A percentile compares a stretch with the other conserved stretches of the same genome.
Conservation (phyloP, 2,888 invertebrate genomes). For the Xanthia icteritia region DNA sequence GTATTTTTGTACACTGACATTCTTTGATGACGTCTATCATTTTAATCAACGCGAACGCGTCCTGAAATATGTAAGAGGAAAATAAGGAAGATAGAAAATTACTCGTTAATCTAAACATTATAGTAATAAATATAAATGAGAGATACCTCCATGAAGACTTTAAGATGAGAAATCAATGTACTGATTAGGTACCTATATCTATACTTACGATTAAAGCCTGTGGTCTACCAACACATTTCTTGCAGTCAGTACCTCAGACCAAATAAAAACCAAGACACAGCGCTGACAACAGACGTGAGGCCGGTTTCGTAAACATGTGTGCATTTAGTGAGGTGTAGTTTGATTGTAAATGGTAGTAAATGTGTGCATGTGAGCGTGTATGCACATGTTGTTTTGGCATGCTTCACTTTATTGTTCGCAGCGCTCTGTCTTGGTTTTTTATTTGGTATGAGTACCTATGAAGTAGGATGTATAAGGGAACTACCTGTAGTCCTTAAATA, state of each 20-base stretch:
- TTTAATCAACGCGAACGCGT: not conserved
- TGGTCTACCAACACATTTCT: not conserved
- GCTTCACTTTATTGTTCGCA: too few relatives aligned
- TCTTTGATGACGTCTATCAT: conserved; percentile 18
- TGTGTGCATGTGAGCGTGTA: too few relatives aligned
- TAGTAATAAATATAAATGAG: not conserved
- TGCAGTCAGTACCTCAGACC: not conserved
- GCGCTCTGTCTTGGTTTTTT: too few relatives aligned
- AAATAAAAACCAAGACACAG: too few relatives aligned
- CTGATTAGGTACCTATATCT: not conserved
- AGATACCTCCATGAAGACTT: not conserved
- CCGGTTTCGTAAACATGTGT: too few relatives aligned
- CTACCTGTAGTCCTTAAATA: not conserved
- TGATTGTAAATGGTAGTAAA: too few relatives aligned
- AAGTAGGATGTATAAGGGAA: not conserved
- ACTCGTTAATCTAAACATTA: not conserved
- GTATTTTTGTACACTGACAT: conserved; percentile 4
- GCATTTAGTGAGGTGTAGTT: too few relatives aligned
- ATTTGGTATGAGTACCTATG: not conserved
- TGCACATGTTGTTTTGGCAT: too few relatives aligned
- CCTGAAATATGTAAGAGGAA: not conserved
- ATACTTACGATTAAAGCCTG: not conserved
- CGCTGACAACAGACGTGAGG: too few relatives aligned
- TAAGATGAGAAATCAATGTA: not conserved
- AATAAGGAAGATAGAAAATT: not conserved